phyloP scores from a whole-genome alignment of 1,140 invertebrate genomes.

The Psilanteris sp. region DNA sequence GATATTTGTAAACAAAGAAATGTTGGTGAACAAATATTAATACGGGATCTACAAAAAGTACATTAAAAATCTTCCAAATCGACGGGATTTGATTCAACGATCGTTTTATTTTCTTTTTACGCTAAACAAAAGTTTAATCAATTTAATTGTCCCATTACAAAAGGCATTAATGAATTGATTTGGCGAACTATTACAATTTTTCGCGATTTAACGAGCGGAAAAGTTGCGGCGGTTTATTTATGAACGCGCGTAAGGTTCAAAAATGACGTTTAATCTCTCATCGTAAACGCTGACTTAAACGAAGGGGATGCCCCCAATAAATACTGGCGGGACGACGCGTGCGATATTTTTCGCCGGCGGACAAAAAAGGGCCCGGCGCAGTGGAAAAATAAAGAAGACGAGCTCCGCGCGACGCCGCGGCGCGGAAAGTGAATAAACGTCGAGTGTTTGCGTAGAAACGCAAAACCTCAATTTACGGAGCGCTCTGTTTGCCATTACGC shows the following conservation, averaged over 20 bases:
- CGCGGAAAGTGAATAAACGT: constrained; percentile 59
- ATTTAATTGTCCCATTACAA: too few species aligned
- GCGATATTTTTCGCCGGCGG: constrained; percentile 70
- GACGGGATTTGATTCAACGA: too few species aligned
- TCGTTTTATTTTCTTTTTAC: too few species aligned
- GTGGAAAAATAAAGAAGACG: constrained; percentile 64
- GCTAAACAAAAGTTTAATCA: too few species aligned
- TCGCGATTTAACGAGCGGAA: constrained; percentile 21
- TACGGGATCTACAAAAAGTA: too few species aligned
- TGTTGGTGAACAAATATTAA: too few species aligned
- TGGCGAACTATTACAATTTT: constrained; percentile 10
- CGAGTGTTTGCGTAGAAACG: constrained; percentile 78
- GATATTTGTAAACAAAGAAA: too few species aligned
- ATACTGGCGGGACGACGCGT: constrained; percentile 50
- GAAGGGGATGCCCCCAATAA: constrained; percentile 35
- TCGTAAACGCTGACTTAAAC: constrained; percentile 31
- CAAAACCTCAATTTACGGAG: constrained; percentile 73
- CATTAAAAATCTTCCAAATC: too few species aligned
- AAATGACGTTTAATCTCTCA: constrained; percentile 49
- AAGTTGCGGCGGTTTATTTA: constrained; percentile 12
- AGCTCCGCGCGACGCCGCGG: constrained; percentile 22
- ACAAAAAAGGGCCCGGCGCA: constrained; percentile 46
- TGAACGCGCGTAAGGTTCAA: constrained; percentile 15
- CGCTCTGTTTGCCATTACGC: constrained; percentile 68
- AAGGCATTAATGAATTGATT: too few species aligned